Percentiles rank a stretch among this genome's conserved stretches.
phyloP scores from a whole-genome alignment of 1,140 invertebrate species.

The Metopolophium dirhodum region DNA sequence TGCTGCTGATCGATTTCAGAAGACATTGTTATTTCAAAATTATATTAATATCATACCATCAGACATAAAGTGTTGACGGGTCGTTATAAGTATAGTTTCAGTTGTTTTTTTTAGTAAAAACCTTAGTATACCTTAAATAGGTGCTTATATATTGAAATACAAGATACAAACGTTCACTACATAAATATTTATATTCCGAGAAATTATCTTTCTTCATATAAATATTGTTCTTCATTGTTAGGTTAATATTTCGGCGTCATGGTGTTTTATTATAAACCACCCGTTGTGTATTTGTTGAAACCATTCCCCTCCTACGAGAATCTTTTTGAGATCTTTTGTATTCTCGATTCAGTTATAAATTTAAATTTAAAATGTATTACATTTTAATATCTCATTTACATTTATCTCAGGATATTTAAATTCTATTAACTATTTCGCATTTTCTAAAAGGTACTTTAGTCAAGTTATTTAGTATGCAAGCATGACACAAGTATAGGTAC shows the following conservation, averaged over 20 bases:
- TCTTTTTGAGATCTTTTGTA: background rate
- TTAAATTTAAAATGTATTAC: slow-evolving; percentile 15
- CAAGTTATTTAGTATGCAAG: slow-evolving; percentile 5
- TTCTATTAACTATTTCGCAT: background rate
- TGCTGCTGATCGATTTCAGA: background rate
- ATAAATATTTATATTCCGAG: background rate
- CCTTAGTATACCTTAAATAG: background rate
- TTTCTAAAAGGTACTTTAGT: background rate
- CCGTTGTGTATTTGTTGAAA: background rate
- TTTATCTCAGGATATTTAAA: slow-evolving; percentile 11
- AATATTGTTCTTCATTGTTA: slow-evolving; percentile 11
- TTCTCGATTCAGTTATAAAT: background rate
- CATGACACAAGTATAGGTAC: background rate
- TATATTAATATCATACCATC: background rate
- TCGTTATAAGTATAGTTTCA: background rate
- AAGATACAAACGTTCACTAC: background rate
- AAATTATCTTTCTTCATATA: background rate
- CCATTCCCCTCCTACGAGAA: background rate
- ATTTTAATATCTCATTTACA: background rate
- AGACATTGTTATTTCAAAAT: background rate
- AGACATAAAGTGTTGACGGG: background rate
- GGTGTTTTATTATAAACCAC: background rate
- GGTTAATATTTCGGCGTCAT: slow-evolving; percentile 7
- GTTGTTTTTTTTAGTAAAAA: background rate
- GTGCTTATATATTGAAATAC: background rate